Percentiles rank a stretch among this genome's conserved stretches.
These are phyloP conservation scores for Elephas maximus DNA, from an alignment of 2,113 vertebrate species.

Conservation along the genomic window DNA sequence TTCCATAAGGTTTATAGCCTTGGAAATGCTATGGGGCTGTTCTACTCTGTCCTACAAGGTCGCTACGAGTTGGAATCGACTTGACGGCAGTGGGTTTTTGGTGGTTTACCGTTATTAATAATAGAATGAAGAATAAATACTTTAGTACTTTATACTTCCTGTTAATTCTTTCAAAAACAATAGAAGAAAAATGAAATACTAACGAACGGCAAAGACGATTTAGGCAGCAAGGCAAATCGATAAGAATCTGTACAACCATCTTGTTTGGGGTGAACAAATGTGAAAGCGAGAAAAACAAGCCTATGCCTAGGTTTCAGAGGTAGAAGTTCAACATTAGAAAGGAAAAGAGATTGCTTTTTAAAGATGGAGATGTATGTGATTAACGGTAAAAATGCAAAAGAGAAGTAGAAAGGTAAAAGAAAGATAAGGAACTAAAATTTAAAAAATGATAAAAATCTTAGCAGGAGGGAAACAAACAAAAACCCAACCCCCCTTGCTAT, in stretches of 20 bases:
- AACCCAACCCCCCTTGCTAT: neutral
- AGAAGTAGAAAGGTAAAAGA: neutral
- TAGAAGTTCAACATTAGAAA: slow-evolving; percentile 31
- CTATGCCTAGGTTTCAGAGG: neutral
- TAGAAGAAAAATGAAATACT: neutral
- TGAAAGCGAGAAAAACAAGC: slow-evolving; percentile 15
- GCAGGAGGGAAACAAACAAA: neutral
- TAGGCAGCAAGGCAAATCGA: neutral
- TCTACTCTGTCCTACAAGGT: too few species aligned
- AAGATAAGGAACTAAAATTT: neutral
- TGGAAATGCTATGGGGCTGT: too few species aligned
- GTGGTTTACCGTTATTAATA: neutral
- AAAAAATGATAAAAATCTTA: neutral
- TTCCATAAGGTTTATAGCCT: neutral
- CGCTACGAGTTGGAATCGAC: too few species aligned
- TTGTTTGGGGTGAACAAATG: slow-evolving; percentile 10
- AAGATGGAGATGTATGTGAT: neutral
- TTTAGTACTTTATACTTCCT: slow-evolving; percentile 20
- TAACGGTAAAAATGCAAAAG: neutral
- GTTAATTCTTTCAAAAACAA: neutral
- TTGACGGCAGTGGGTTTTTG: too few species aligned
- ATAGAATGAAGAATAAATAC: neutral
- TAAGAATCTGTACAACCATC: neutral
- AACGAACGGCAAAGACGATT: slow-evolving; percentile 31
- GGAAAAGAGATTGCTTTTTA: slow-evolving; percentile 2